Percentiles rank a stretch among this genome's conserved stretches.
phyloP scores from a whole-genome alignment of 1,140 invertebrate genomes.

The Saccostrea echinata region DNA sequence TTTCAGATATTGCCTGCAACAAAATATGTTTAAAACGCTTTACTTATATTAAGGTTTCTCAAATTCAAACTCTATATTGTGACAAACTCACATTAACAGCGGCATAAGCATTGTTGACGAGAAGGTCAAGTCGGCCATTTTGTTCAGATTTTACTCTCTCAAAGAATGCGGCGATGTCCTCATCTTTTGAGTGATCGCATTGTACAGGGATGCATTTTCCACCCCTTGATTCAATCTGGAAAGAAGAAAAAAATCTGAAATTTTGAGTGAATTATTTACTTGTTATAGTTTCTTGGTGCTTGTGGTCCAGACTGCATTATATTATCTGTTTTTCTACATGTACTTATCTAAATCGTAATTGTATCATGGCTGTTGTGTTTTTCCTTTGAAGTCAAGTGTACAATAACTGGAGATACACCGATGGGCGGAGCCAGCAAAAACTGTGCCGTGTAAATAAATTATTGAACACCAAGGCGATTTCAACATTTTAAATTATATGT shows the following conservation, averaged over 20 bases:
- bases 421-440: too few species aligned
- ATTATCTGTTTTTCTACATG: too few species aligned
- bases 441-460: too few species aligned
- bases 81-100: slow-evolving; percentile 74
- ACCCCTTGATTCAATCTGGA: slow-evolving; percentile 50
- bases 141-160: slow-evolving; percentile 79
- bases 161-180: slow-evolving; percentile 79
- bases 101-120: slow-evolving; percentile 82
- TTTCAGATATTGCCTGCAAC: slow-evolving; percentile 62
- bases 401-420: too few species aligned
- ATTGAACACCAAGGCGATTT: too few species aligned
- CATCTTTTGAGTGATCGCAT: slow-evolving; percentile 80
- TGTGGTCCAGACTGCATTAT: too few species aligned
- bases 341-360: too few species aligned
- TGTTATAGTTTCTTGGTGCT: too few species aligned
- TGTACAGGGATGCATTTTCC: slow-evolving; percentile 57
- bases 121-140: slow-evolving; percentile 80
- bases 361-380: background rate
- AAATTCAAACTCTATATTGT: too few species aligned
- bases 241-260: background rate
- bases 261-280: background rate
- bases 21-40: slow-evolving; percentile 34
- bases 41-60: slow-evolving; percentile 10
- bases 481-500: too few species aligned
- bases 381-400: too few species aligned